These are phyloP conservation scores for Trachymyrmex cornetzi DNA, from an alignment of 1,140 invertebrate genomes.

Conservation along the genomic window DNA sequence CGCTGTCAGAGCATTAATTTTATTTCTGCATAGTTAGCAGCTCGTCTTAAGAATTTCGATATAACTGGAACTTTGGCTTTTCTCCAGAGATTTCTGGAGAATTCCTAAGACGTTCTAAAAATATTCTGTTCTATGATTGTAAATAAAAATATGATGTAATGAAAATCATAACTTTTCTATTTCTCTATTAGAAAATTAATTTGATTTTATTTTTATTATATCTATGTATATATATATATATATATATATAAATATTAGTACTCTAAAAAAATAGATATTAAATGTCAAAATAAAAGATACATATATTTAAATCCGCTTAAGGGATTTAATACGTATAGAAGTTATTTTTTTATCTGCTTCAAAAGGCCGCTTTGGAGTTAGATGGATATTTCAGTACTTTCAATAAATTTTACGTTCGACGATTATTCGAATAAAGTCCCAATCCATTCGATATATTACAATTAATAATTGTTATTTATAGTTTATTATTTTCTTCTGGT, in stretches of 20 bases:
- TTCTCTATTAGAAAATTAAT: background rate
- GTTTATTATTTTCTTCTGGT: background rate
- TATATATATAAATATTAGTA: background rate
- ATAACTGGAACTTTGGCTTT: background rate
- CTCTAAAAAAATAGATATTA: constrained; percentile 6
- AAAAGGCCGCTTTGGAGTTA: background rate
- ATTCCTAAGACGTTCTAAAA: background rate
- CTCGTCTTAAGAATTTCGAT: background rate
- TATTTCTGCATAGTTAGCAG: background rate
- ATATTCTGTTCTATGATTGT: background rate
- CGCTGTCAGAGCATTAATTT: background rate
- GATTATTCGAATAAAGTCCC: background rate
- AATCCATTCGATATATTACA: background rate
- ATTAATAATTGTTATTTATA: background rate
- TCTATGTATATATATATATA: no score
- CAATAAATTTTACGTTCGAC: background rate
- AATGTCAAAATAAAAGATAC: background rate
- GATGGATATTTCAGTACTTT: background rate
- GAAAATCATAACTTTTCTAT: background rate
- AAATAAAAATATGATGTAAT: background rate
- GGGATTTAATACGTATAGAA: background rate
- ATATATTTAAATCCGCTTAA: constrained; percentile 16
- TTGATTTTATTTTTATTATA: background rate
- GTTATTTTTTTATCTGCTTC: background rate
- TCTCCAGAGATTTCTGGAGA: background rate